Evolutionary conservation across 2,113 vertebrate species (phyloP), one percentile per base, ranked within the genome.

Genomic region (Nothobranchius furzeri): DNA sequence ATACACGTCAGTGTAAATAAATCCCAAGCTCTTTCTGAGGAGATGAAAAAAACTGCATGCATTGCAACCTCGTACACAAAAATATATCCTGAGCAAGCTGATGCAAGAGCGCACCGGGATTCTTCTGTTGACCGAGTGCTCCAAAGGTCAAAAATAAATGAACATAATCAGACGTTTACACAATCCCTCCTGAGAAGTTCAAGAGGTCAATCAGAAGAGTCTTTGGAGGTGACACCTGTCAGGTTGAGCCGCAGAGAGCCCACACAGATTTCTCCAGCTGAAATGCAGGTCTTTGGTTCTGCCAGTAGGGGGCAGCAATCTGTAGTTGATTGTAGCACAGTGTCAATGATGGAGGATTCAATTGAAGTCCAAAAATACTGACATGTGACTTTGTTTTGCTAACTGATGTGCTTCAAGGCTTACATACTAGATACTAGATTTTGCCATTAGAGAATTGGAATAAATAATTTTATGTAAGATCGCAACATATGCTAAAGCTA

Each of bases 171-270:
- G 45, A 56, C n/a, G 7, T 53, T 60, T 9, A 53, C 73, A 47
- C 64, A 68, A 5, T 60, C 52, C 7, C 17, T 48, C 2, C 69
- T 45, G 9, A 55, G 56, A 4, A 65, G 46, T 46, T 59, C 64
- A 68, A 85, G 47, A 79, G 70, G 45, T 60, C 61, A 37, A 74
- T 85, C 7, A 73, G 89, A 64, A 71, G 82, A 76, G 60, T 80
- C 63, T 57, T 68, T 37, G 24, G 72, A 82, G 57, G 46, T 89
- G 79, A 91, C 83, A 8, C 89, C 91, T 58, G 85, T 95, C 45
- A 92, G 93, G 68, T 3, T 96, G 25, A 89, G 89, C 65, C 91
- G 92, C 46, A 90, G 81, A 87, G 92, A 95, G 45, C 77, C 96
- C 65, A 93, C 91, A 49, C 89, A 90, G 60, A 93, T 95, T 66